A percentile compares a stretch with the other conserved stretches of the same genome.
phyloP scores from a whole-genome alignment of 2,888 invertebrate species.

The Agrochola lychnidis region DNA sequence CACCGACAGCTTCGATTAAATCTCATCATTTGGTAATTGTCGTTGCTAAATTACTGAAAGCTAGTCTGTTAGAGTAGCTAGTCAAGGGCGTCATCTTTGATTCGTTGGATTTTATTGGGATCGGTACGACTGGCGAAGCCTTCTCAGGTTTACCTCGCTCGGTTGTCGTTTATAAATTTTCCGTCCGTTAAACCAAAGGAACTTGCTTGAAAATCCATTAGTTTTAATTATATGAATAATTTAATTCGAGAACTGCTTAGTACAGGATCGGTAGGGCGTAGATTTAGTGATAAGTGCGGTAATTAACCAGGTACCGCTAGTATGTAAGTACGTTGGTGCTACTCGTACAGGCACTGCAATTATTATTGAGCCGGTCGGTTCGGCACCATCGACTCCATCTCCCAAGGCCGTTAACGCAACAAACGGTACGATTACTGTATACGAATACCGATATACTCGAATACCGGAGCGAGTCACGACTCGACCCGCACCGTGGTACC shows the following conservation, averaged over 20 bases:
- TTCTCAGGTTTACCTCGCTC: constrained; percentile 59
- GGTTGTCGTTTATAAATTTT: constrained; percentile 44
- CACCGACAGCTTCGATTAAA: neutral
- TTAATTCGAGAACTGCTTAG: constrained; percentile 45
- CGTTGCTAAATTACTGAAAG: constrained; percentile 29
- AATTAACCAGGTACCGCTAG: constrained; percentile 61
- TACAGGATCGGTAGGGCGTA: constrained; percentile 28
- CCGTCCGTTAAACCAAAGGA: constrained; percentile 31
- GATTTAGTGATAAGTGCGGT: constrained; percentile 46
- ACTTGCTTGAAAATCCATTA: constrained; percentile 50
- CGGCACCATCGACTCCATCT: constrained; percentile 78
- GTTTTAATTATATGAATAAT: constrained; percentile 52
- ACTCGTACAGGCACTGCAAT: constrained; percentile 68
- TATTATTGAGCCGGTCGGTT: constrained; percentile 75
- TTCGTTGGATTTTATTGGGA: constrained; percentile 59
- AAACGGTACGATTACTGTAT: constrained; percentile 85
- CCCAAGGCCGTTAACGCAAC: constrained; percentile 85
- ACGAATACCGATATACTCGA: constrained; percentile 73
- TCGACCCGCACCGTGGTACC: constrained; percentile 70
- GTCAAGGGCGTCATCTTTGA: constrained; percentile 75
- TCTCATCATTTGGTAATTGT: neutral
- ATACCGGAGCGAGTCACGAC: constrained; percentile 82
- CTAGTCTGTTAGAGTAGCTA: constrained; percentile 60
- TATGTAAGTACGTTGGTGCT: constrained; percentile 52
- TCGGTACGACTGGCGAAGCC: constrained; percentile 53